Evolutionary conservation across 2,113 vertebrate genomes (phyloP).

Genomic region (Vulpes lagopus): DNA sequence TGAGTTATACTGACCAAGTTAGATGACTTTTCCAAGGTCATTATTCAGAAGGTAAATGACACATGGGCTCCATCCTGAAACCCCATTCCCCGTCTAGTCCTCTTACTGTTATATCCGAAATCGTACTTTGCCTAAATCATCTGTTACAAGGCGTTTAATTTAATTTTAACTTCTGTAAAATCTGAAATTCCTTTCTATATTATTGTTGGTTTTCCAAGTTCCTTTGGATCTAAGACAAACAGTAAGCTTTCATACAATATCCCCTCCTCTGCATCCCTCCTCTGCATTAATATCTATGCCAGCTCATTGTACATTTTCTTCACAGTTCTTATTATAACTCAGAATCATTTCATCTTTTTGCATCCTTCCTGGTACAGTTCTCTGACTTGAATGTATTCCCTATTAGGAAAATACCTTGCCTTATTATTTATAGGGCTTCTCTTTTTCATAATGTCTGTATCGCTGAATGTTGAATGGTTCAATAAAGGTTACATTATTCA

Average conservation of each 20-base stretch:
- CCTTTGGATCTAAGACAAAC: conserved; percentile 23
- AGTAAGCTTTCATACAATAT: neutral
- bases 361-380: neutral
- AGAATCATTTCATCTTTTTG: conserved; percentile 3
- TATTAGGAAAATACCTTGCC: conserved; percentile 1
- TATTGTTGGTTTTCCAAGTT: neutral
- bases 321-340: neutral
- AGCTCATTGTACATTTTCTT: neutral
- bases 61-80: neutral
- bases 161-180: neutral
- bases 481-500: conserved; percentile 48
- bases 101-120: neutral
- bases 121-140: neutral
- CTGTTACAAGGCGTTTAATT: conserved; percentile 15
- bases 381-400: neutral
- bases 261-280: neutral
- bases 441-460: neutral
- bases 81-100: neutral
- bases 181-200: neutral
- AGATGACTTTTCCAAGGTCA: conserved; percentile 23
- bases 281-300: neutral
- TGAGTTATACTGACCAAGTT: neutral
- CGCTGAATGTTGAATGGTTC: conserved; percentile 37
- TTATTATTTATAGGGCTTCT: neutral
- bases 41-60: neutral